These are phyloP conservation scores for Drosophila repleta DNA, from an alignment of 1,140 invertebrate species.

Conservation along the genomic window DNA sequence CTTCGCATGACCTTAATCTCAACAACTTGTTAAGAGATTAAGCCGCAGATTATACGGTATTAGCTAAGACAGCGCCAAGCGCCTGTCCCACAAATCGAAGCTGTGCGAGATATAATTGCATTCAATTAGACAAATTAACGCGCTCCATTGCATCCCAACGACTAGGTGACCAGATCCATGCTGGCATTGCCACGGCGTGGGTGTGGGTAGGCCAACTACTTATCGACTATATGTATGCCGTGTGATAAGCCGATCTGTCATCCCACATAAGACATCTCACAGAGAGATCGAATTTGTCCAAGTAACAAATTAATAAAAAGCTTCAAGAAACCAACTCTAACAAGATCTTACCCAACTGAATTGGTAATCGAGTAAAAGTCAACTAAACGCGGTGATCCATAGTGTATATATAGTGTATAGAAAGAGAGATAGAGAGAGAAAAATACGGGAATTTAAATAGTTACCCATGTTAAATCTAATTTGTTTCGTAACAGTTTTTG, in stretches of 20 bases:
- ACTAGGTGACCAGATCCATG: conserved; percentile 19
- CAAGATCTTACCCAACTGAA: conserved; percentile 13
- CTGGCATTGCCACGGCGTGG: conserved; percentile 48
- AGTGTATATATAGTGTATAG: no score
- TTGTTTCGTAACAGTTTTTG: no score
- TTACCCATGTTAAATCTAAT: no score
- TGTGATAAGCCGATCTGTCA: not conserved
- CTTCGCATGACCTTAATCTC: conserved; percentile 64
- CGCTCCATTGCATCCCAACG: conserved; percentile 63
- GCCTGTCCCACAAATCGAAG: conserved; percentile 14
- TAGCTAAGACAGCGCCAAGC: conserved; percentile 13
- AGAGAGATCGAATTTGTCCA: no score
- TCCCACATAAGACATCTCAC: not conserved
- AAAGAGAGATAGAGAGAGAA: no score
- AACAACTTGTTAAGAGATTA: conserved; percentile 34
- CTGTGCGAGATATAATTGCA: conserved; percentile 65
- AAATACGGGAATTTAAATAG: no score
- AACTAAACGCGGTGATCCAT: no score
- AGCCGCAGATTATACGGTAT: conserved; percentile 37
- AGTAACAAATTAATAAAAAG: not conserved
- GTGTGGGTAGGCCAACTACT: conserved; percentile 17
- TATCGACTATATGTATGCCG: not conserved
- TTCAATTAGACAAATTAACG: conserved; percentile 67
- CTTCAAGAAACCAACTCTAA: conserved; percentile 19
- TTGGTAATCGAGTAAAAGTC: conserved; percentile 1